Evolutionary conservation across 1,140 invertebrate genomes (phyloP), one percentile per base, ranked within the genome.

Genomic region (Tribolium castaneum): DNA sequence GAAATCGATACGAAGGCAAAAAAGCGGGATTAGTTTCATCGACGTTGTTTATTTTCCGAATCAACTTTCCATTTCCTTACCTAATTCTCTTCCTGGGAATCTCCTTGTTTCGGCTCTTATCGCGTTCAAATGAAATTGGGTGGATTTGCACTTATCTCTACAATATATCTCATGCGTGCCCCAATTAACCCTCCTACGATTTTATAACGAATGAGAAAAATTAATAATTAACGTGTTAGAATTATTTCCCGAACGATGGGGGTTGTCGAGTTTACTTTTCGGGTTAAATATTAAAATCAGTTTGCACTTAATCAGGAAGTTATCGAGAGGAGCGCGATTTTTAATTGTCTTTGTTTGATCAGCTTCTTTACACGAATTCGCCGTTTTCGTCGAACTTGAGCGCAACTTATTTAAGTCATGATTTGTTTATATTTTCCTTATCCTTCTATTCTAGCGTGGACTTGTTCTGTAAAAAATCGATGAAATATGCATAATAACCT

Each of bases 1-100:
- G 5, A 59, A 59, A 3, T 59, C 54, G 30, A 59, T 59, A 25
- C 10, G 35, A 30, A 22, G 22, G 12, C 54, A 59, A 59, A 59
- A n/a, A 59, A 25, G 9, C 25, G 22, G 9, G 22, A 59, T 59
- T 59, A 22, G 59, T 45, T 45, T 45, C 39, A 45, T 45, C 39
- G 6, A 1, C 25, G n/a, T 14, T 35, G 59, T 66, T 66, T 66
- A 14, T 66, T 66, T 66, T 66, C 25, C 54, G 59, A 66, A 66
- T n/a, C 59, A 35, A 66, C 59, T 66, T 66, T 66, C 59, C 59
- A 66, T 66, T 66, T 66, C 59, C 25, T 66, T 35, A 66, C 59
- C 30, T 66, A 66, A 66, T 66, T 66, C 59, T 34, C 25, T 66
- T 6, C 19, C 7, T 66, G 59, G 30, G 14, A 30, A 66, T 66